Base-by-base conservation (phyloP, 2,888 invertebrate species). In the Drosophila kuntzei region DNA sequence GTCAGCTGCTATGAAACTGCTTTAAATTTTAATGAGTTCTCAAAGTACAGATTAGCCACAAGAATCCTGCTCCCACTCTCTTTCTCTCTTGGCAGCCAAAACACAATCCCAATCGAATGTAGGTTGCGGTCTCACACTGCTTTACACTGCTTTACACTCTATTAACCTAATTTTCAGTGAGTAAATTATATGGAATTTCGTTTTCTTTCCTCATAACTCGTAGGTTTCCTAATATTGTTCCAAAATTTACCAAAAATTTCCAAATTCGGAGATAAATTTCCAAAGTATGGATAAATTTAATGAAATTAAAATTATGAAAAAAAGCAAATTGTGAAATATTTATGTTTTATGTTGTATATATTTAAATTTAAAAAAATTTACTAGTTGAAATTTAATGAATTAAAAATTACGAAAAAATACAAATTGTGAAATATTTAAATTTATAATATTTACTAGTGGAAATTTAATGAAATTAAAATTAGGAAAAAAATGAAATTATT, bases 151-250 rank as follows among this genome's bases (percentile, higher is more conserved):
- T 82, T 90, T 82, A 87, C 81, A 89, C 87, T 85, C 87, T 89
- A 91, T 91, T 90, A 91, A 90, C 90, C 90, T 77, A 90, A 90
- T 89, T 91, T 82, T 76, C 62, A 80, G 74, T 77, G 59, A 81
- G 76, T 79, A 82, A 91, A 89, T 89, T 87, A 87, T 87, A 90
- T 89, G 87, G 82, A 90, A 89, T 68, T 62, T 70, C 46, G 22
- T 44, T 22, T 41, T 59, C 29, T 36, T 25, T 47, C 50, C 34
- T 46, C 44, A 58, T 47, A 34, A 25, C 49, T 47, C 39, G 29
- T 27, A 54, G 9, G 11, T 29, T 29, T 3, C 32, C 32, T 2
- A 3, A 12, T 4, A 32, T n/a, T n/a, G n/a, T n/a, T n/a, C n/a
- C 3, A 4, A 32, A 12, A 4, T 32, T 12, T 32, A 11, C 2